Percentiles rank a stretch among this genome's conserved stretches.
These are phyloP conservation scores for Ceratothoa steindachneri DNA, from an alignment of 2,888 invertebrate species.

Conservation along the genomic window DNA sequence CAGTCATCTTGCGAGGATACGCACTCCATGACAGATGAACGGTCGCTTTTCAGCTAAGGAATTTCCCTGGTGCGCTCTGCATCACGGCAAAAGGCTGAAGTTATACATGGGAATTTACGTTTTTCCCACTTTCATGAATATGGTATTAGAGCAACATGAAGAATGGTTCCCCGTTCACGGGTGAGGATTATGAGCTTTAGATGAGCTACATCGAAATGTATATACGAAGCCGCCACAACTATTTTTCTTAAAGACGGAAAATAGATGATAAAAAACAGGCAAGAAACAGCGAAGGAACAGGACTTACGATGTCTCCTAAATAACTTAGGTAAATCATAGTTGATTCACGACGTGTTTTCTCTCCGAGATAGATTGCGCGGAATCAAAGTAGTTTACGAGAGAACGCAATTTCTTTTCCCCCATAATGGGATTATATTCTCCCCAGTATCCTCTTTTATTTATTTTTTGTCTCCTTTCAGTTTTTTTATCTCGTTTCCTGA, in stretches of 20 bases:
- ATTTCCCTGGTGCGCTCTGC: constrained; percentile 5
- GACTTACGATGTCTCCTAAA: not conserved
- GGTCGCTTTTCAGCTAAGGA: not conserved
- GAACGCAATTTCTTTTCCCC: not conserved
- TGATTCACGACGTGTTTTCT: not conserved
- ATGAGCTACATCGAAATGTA: constrained; percentile 5
- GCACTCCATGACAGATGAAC: constrained; percentile 3
- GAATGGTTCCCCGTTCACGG: not conserved
- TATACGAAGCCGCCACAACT: not conserved
- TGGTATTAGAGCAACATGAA: not conserved
- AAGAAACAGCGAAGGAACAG: not conserved
- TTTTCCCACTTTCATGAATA: constrained; percentile 8
- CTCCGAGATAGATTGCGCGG: not conserved
- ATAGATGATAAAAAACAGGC: not conserved
- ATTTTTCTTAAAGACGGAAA: constrained; percentile 6
- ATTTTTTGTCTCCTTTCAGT: not conserved
- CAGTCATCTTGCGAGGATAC: not conserved
- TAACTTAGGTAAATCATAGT: not conserved
- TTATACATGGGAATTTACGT: constrained; percentile 8
- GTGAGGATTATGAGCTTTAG: not conserved
- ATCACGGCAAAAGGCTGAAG: constrained; percentile 1
- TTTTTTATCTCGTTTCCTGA: too few species aligned
- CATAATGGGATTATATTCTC: too few species aligned
- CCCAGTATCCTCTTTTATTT: not conserved
- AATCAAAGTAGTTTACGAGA: not conserved